Evolutionary conservation across 2,113 vertebrate species (phyloP).

Genomic region (Paracanthobrama guichenoti): DNA sequence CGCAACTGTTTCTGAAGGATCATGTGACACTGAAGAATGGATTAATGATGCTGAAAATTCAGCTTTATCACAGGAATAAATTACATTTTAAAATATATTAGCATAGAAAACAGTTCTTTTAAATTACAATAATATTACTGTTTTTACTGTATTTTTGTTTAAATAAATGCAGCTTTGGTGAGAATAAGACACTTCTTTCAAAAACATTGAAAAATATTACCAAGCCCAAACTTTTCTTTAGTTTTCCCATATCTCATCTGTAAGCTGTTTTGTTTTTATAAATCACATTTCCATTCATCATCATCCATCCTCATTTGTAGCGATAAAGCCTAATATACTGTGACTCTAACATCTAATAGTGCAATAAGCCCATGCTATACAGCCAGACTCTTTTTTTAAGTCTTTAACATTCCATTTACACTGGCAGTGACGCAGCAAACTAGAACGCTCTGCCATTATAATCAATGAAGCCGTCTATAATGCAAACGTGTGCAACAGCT

Average conservation of each 20-base stretch:
- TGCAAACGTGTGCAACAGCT: not conserved
- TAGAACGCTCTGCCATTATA: conserved; percentile 9
- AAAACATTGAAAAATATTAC: not conserved
- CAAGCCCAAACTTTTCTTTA: not conserved
- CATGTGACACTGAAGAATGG: not conserved
- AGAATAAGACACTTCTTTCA: not conserved
- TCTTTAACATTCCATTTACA: conserved; percentile 8
- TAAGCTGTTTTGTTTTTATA: not conserved
- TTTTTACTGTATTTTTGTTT: not conserved
- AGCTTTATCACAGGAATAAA: not conserved
- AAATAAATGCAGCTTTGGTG: not conserved
- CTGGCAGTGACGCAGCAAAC: not conserved
- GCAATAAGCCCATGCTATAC: not conserved
- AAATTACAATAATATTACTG: not conserved
- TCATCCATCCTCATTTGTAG: not conserved
- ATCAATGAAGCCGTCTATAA: conserved; percentile 1
- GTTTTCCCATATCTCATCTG: not conserved
- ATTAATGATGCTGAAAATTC: not conserved
- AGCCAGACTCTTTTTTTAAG: conserved; percentile 4
- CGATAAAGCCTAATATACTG: conserved; percentile 1
- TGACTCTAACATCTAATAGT: conserved; percentile 9
- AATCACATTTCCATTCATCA: not conserved
- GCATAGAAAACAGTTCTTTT: not conserved
- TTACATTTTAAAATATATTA: not conserved
- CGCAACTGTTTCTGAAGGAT: not conserved